These are phyloP conservation scores for Sebastiscus albofasciatus DNA, from an alignment of 2,797 vertebrate genomes.

Conservation along the genomic window DNA sequence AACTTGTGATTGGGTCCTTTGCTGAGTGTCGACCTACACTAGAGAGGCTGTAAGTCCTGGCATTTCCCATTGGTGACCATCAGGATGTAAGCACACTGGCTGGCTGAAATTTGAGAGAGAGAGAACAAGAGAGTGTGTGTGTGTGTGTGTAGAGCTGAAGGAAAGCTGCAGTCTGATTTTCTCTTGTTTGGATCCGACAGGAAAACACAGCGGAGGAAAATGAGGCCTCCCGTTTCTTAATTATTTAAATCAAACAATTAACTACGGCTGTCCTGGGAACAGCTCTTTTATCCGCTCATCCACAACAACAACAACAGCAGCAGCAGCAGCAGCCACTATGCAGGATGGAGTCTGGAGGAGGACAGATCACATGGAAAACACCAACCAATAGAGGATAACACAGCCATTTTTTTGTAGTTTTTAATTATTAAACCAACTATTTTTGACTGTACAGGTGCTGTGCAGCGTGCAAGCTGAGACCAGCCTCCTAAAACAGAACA, in stretches of 20 bases:
- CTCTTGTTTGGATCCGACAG: conserved; percentile 59
- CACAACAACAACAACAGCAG: conserved; percentile 54
- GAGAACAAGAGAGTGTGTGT: background rate
- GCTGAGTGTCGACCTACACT: background rate
- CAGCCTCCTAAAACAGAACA: background rate
- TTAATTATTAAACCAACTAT: conserved; percentile 55
- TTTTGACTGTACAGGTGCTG: conserved; percentile 48
- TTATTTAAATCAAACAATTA: conserved; percentile 83
- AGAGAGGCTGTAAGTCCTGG: background rate
- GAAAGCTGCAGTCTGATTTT: conserved; percentile 41
- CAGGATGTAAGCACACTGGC: background rate
- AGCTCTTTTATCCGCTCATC: conserved; percentile 56
- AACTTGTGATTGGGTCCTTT: background rate
- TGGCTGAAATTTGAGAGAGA: conserved; percentile 10
- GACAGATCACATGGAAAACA: conserved; percentile 37
- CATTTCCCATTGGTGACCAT: background rate
- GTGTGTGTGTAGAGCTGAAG: background rate
- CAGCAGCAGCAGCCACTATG: conserved; percentile 25
- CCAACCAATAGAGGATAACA: conserved; percentile 25
- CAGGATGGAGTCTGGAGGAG: conserved; percentile 43
- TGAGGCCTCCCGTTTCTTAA: conserved; percentile 68
- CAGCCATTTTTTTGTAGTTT: conserved; percentile 14
- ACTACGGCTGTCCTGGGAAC: conserved; percentile 55
- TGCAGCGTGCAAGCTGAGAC: background rate
- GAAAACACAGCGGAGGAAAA: conserved; percentile 66